phyloP scores from a whole-genome alignment of 1,140 invertebrate species.

The Ostrea edulis region DNA sequence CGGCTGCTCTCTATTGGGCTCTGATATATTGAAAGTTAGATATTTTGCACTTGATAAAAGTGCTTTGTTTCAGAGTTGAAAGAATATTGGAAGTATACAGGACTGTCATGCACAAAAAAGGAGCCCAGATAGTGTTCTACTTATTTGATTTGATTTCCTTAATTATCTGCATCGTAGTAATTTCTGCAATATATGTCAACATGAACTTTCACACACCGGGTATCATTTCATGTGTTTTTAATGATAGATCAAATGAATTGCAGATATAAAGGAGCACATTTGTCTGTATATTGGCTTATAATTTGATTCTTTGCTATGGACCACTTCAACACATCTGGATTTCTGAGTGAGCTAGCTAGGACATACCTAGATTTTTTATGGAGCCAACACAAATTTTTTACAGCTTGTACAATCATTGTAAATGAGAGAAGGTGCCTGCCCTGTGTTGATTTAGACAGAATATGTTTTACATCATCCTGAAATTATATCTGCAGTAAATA shows the following conservation, averaged over 20 bases:
- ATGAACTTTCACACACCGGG: too few species aligned
- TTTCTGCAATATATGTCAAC: too few species aligned
- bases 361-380: neutral
- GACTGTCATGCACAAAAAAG: too few species aligned
- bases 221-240: too few species aligned
- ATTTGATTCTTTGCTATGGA: neutral
- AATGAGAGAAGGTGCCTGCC: neutral
- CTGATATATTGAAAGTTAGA: neutral
- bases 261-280: too few species aligned
- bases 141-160: too few species aligned
- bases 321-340: conserved; percentile 6
- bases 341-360: neutral
- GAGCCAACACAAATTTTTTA: too few species aligned
- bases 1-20: conserved; percentile 1
- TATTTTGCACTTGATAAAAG: conserved; percentile 38
- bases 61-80: neutral
- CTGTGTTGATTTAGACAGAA: neutral
- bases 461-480: neutral
- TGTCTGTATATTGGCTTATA: too few species aligned
- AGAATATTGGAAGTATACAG: neutral
- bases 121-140: too few species aligned
- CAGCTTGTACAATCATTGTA: neutral
- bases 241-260: too few species aligned
- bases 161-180: too few species aligned
- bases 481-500: neutral